A percentile compares a stretch with the other conserved stretches of the same genome.
Conservation (phyloP, 2,797 vertebrate genomes). For the Morelia viridis region DNA sequence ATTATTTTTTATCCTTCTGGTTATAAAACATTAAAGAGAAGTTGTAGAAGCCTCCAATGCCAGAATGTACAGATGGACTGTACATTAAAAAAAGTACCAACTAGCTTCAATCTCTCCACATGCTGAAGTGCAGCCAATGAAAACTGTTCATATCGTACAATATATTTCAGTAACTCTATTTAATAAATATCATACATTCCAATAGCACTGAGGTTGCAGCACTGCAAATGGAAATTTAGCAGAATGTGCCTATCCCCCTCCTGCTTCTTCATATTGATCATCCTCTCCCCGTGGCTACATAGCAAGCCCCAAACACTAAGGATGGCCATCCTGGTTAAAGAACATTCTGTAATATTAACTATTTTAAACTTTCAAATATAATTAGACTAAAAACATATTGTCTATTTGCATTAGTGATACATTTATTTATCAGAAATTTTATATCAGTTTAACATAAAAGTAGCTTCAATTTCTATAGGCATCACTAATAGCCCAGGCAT, state of each 20-base stretch:
- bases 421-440: background rate
- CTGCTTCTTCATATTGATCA: background rate
- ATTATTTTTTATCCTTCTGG: background rate
- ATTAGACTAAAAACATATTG: background rate
- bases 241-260: background rate
- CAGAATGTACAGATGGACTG: background rate
- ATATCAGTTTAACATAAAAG: background rate
- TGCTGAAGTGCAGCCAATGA: background rate
- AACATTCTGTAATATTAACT: background rate
- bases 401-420: background rate
- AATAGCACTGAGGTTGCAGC: background rate
- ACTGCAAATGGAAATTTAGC: background rate
- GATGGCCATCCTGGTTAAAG: background rate
- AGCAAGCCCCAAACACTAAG: background rate
- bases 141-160: background rate
- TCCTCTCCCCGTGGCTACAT: background rate
- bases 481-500: too few species aligned
- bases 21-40: background rate
- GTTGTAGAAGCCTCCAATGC: background rate
- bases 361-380: background rate
- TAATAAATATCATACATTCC: background rate
- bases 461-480: background rate
- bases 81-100: background rate
- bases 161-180: background rate
- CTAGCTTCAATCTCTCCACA: background rate